Percentiles rank a stretch among this genome's conserved stretches.
phyloP scores from a whole-genome alignment of 2,888 invertebrate genomes.

The Orthosia gothica region DNA sequence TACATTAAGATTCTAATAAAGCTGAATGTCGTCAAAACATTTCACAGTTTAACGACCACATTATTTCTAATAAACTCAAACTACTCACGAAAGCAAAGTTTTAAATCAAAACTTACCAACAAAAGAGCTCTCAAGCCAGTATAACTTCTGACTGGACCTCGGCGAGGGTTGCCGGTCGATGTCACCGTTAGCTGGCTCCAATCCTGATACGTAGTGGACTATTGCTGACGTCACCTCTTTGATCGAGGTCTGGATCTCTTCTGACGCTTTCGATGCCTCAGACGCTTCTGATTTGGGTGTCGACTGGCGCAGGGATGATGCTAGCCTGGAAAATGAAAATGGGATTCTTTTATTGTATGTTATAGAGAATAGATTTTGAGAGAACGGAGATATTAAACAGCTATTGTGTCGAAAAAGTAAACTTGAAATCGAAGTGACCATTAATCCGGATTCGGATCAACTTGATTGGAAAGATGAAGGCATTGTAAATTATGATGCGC shows the following conservation, averaged over 20 bases:
- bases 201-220: conserved; percentile 96
- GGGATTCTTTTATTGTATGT: background rate
- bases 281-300: conserved; percentile 81
- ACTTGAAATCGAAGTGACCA: background rate
- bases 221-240: conserved; percentile 98
- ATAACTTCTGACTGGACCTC: conserved; percentile 94
- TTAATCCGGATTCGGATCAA: background rate
- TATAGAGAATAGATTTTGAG: background rate
- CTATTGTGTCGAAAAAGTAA: background rate
- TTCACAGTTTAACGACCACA: background rate
- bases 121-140: conserved; percentile 98
- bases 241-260: conserved; percentile 96
- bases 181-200: conserved; percentile 92
- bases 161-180: conserved; percentile 90
- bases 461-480: background rate
- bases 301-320: conserved; percentile 92
- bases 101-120: conserved; percentile 81
- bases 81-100: conserved; percentile 33
- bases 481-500: background rate
- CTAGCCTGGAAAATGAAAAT: conserved; percentile 88
- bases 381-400: background rate
- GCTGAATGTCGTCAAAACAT: conserved; percentile 16
- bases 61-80: conserved; percentile 20
- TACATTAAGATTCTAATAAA: conserved; percentile 7
- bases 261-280: conserved; percentile 87